Conservation (phyloP, 2,113 vertebrate species). For the Microtus richardsoni region DNA sequence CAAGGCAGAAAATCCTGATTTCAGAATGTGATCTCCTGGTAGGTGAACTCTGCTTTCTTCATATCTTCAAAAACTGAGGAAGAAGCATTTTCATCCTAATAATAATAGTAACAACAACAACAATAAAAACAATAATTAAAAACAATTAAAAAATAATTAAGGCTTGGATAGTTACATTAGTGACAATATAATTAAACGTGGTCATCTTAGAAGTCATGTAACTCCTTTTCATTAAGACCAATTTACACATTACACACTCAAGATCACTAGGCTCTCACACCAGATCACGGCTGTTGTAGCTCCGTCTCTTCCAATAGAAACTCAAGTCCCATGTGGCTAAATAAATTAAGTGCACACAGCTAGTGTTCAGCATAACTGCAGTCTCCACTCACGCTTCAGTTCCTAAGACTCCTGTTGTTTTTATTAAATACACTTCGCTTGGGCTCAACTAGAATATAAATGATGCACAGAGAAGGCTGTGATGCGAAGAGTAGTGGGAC, state of each 20-base stretch:
- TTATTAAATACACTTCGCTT: background rate
- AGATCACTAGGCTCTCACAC: background rate
- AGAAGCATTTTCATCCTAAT: background rate
- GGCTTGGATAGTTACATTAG: slow-evolving; percentile 23
- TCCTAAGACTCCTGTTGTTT: background rate
- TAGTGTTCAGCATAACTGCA: background rate
- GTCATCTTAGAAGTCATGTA: background rate
- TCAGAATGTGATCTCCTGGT: background rate
- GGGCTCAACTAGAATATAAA: background rate
- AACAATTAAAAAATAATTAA: too few relatives aligned
- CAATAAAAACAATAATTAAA: too few relatives aligned
- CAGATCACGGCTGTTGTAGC: background rate
- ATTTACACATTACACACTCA: background rate
- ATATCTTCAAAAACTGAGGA: background rate
- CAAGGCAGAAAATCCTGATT: background rate
- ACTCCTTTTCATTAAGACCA: background rate
- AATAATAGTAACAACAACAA: background rate
- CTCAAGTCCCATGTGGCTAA: background rate
- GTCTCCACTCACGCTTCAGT: background rate
- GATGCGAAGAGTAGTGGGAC: background rate
- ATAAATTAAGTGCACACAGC: background rate
- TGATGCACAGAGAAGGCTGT: background rate
- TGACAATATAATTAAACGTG: background rate
- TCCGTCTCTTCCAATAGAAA: background rate
- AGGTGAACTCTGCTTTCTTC: background rate